These are phyloP conservation scores for Grammomys surdaster DNA, from an alignment of 2,113 vertebrate species.

Conservation along the genomic window DNA sequence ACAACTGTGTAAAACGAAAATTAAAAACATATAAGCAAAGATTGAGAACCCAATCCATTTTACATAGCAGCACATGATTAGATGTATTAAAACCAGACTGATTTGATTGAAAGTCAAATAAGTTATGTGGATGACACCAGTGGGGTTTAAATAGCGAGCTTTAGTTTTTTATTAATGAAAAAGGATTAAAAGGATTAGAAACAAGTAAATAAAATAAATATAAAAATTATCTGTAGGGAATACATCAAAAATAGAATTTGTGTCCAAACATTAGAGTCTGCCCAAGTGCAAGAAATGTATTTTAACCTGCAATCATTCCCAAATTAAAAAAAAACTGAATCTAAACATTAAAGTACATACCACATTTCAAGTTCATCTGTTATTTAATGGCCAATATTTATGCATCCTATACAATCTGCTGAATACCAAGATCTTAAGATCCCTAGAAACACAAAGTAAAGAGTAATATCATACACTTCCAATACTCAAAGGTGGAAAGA, in stretches of 20 bases:
- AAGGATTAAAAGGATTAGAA: background rate
- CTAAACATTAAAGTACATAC: background rate
- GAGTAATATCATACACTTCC: background rate
- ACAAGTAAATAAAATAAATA: background rate
- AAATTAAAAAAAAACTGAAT: background rate
- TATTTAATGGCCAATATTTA: background rate
- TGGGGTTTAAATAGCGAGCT: background rate
- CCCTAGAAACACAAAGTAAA: background rate
- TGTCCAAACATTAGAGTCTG: background rate
- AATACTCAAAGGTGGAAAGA: background rate
- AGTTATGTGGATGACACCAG: background rate
- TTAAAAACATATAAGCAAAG: background rate
- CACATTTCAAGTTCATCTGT: background rate
- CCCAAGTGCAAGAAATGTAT: background rate
- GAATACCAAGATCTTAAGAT: background rate
- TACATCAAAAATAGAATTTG: background rate
- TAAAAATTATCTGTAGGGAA: background rate
- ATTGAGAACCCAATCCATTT: background rate
- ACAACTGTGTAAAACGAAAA: background rate
- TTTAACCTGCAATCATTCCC: background rate
- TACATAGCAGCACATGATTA: background rate
- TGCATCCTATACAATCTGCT: background rate
- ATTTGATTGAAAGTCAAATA: background rate
- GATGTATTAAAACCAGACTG: slow-evolving; percentile 3
- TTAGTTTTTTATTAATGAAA: background rate